Base-by-base conservation (phyloP, 30 jellyfish, hydroid and myxozoan genomes). In the Haliclystus octoradiatus region DNA sequence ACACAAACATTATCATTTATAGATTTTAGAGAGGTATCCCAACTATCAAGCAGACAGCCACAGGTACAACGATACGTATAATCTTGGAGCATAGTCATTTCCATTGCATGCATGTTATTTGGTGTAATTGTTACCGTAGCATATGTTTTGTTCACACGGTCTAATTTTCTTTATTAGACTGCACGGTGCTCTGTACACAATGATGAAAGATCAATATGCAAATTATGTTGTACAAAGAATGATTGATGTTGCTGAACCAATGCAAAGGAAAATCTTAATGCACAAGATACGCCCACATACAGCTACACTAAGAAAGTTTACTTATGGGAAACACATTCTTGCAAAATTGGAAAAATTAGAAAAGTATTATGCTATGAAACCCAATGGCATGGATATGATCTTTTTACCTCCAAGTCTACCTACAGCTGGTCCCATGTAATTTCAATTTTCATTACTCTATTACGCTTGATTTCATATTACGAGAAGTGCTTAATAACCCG, bases 131-230 rank as follows among this genome's bases (percentile, higher is more conserved):
- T n/a, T n/a, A n/a, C 25, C 68, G 67, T 29, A 31, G 65, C 26
- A 32, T 1, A 3, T 33, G 35, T 33, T 28, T 40, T 51, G 34
- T 32, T 23, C n/a, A 0, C 65, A 2, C 4, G 28, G 0, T 63
- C 5, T 74, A 32, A 12, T 31, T 46, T 22, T 1, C 57, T 40
- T 19, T 72, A 53, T 31, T 63, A 80, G 97, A 1, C 82, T 68
- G 24, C 93, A 89, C 1, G 88, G 80, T 53, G 94, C 93, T 15
- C 52, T 84, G 65, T 92, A 82, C 71, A 79, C 88, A 29, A 92
- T 92, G 99, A 92, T 92, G 99, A 92, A 92, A 64, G 99, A 92
- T 62, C 96, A 84, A 57, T 92, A 70, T 79, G 99, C 99, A 12
- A 92, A 92, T 52, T 92, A 92, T 72, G 99, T 92, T 26, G 96